These are phyloP conservation scores for Sphenodon punctatus DNA, from an alignment of 2,797 vertebrate species.

Conservation along the genomic window DNA sequence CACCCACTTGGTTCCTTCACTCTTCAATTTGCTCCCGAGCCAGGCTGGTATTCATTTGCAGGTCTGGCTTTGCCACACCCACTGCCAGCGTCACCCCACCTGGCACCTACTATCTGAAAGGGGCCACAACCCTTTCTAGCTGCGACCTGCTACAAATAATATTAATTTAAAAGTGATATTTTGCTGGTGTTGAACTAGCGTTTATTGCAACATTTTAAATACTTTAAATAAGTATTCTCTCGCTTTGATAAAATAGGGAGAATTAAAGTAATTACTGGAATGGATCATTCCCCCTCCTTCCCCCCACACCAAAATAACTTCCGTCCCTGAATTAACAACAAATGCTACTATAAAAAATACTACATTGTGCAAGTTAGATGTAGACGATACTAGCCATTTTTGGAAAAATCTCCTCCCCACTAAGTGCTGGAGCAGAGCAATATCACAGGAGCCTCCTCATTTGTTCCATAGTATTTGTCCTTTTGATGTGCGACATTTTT, in stretches of 20 bases:
- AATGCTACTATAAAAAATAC: background rate
- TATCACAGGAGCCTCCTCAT: background rate
- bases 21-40: no score
- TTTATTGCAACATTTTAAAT: background rate
- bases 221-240: no score
- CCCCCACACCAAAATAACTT: no score
- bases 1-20: no score
- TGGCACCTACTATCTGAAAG: no score
- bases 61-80: no score
- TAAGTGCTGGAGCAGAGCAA: background rate
- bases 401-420: background rate
- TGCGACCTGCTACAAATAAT: no score
- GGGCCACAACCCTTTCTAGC: no score
- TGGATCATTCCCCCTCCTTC: background rate
- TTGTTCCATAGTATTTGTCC: background rate
- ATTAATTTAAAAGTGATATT: background rate
- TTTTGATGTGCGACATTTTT: background rate
- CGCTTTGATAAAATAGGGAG: background rate
- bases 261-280: background rate
- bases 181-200: background rate
- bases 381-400: accelerated
- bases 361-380: accelerated
- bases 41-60: no score
- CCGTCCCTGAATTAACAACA: background rate
- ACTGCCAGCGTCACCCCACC: no score